phyloP scores from a whole-genome alignment of 92 coral and sea anemone genomes.

The Siderastrea radians region DNA sequence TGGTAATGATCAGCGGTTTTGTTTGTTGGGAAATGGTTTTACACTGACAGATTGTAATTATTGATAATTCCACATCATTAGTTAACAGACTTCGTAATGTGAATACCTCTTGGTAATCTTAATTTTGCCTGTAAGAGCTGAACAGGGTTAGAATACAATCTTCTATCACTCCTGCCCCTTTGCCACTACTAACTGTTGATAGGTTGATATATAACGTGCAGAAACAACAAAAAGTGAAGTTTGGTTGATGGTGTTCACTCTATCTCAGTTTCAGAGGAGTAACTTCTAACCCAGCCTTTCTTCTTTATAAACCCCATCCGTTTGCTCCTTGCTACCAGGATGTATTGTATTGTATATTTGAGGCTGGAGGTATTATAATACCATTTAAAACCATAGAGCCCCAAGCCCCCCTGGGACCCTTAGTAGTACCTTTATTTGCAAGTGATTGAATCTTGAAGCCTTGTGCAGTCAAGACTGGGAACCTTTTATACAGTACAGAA shows the following conservation, averaged over 20 bases:
- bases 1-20: constrained; percentile 10
- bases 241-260: no score
- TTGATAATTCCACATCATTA: neutral
- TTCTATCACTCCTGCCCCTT: no score
- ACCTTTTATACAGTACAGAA: no score
- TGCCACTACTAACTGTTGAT: no score
- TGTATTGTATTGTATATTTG: neutral
- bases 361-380: neutral
- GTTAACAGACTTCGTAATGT: neutral
- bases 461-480: no score
- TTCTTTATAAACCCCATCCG: neutral
- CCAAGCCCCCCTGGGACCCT: no score
- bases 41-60: neutral
- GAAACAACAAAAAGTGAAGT: no score
- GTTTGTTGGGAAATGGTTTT: constrained; percentile 28
- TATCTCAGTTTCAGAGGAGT: neutral
- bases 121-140: neutral
- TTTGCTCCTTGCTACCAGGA: neutral
- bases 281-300: neutral
- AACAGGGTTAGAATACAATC: neutral
- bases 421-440: no score
- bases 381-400: no score
- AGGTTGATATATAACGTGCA: no score
- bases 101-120: neutral
- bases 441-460: no score